Evolutionary conservation across 2,888 invertebrate species (phyloP), one percentile per base, ranked within the genome.

Genomic region (Agrochola macilenta): DNA sequence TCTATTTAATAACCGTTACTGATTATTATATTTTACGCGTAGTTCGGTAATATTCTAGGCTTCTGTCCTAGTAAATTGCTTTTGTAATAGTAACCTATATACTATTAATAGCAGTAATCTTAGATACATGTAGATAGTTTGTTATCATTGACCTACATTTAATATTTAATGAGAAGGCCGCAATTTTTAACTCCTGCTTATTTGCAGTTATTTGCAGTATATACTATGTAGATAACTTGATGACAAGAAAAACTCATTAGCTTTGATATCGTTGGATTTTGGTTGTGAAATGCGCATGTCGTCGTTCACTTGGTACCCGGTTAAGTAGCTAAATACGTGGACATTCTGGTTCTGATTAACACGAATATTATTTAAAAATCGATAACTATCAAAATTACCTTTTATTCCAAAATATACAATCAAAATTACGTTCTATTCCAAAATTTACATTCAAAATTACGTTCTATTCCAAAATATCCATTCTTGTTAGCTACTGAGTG

Each of bases 261-360:
- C 17, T 77, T 72, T 60, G 58, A 76, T 71, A 78, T 74, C n/a
- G 49, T 74, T 54, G 11, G 26, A 79, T 76, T 35, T 76, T 64
- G 58, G 69, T 85, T 86, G 82, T 88, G 82, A 87, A 83, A 84
- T 78, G 79, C 69, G 75, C 60, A 35, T 80, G 60, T 57, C 43
- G 61, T 57, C n/a, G 26, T 57, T 49, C 74, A 66, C 17, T n/a
- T 43, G 26, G 39, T 63, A 73, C 58, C n/a, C 35, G 17, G 60
- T 52, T 49, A 60, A 54, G 60, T 60, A 73, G 70, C 73, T 68
- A 73, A 70, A 61, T 54, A 76, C 49, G 49, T 70, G 46, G 26
- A 80, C 12, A 61, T 65, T 75, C n/a, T 65, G 58, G 23, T 66
- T 68, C 14, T 35, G 4, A 54, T 20, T 69, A 70, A 39, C 39